Base-by-base conservation (phyloP, 2,888 invertebrate genomes). In the Euproctis similis region DNA sequence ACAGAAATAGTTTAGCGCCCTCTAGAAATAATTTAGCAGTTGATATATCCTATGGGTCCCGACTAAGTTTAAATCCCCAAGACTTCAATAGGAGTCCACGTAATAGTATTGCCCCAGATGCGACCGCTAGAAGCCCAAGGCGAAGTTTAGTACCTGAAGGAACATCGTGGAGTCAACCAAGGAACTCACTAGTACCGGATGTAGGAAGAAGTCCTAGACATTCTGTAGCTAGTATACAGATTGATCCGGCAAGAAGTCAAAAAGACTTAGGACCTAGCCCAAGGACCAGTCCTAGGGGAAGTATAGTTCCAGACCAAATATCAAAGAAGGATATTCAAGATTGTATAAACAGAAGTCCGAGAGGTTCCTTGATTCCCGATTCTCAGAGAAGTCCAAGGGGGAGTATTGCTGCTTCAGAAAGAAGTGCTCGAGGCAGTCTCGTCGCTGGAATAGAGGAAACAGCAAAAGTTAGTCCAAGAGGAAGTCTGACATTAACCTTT, bases 1-100 rank as follows among this genome's bases (percentile, higher is more conserved):
- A 86, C 44, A 70, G 88, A 39, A 87, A 87, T 39, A 87, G 82
- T 34, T 61, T 88, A 28, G 66, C 84, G 2, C 88, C 87, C 3
- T 85, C 88, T 1, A 78, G 90, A 44, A 88, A 89, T 41, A 88
- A 88, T 45, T 67, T 90, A 42, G 86, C 87, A 2, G 89, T 89
- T 1, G 87, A 87, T 17, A 69, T 80, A 48, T 61, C 71, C 37
- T 87, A 82, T 41, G 89, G 84, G 36, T 88, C 82, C 14, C 80
- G 85, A 44, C 67, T 80, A 59, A 90, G 89, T 53, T 63, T 86
- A 16, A 84, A 87, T 28, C 88, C 87, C 3, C 86, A 87, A 38
- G 86, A 87, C 33, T 86, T 86, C 36, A 82, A 85, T 24, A 64
- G 84, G 25, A 84, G 82, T 55, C 81, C 84, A 2, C 60, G 84